A percentile compares a stretch with the other conserved stretches of the same genome.
phyloP scores from a whole-genome alignment of 2,888 invertebrate genomes.

The Cataglyphis altisquamis region DNA sequence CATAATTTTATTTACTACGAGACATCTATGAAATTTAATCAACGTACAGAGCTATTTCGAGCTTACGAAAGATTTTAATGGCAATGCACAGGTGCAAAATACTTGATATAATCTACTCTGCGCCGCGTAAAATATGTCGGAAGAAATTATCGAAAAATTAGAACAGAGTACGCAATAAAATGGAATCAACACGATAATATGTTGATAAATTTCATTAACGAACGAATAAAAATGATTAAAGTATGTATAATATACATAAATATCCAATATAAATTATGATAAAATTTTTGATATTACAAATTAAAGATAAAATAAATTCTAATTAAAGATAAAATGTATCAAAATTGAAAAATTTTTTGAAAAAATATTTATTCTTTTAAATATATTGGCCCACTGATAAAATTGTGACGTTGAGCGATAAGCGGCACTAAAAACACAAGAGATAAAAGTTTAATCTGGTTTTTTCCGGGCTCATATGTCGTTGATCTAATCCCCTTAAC shows the following conservation, averaged over 20 bases:
- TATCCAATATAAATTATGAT: neutral
- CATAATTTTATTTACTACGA: slow-evolving; percentile 48
- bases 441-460: slow-evolving; percentile 52
- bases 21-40: slow-evolving; percentile 51
- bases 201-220: neutral
- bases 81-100: neutral
- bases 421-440: neutral
- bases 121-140: neutral
- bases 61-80: slow-evolving; percentile 47
- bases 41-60: slow-evolving; percentile 38
- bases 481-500: slow-evolving; percentile 68
- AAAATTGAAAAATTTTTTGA: neutral
- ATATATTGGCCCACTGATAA: neutral
- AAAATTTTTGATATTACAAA: neutral
- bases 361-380: neutral
- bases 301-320: neutral
- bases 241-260: neutral
- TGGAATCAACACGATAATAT: slow-evolving; percentile 7
- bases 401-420: slow-evolving; percentile 14
- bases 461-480: slow-evolving; percentile 52
- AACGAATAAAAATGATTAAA: neutral
- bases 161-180: neutral
- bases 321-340: neutral
- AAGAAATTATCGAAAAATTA: slow-evolving; percentile 2
- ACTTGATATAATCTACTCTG: slow-evolving; percentile 28